phyloP scores from a whole-genome alignment of 2,888 invertebrate species.

The Erebia epiphron region DNA sequence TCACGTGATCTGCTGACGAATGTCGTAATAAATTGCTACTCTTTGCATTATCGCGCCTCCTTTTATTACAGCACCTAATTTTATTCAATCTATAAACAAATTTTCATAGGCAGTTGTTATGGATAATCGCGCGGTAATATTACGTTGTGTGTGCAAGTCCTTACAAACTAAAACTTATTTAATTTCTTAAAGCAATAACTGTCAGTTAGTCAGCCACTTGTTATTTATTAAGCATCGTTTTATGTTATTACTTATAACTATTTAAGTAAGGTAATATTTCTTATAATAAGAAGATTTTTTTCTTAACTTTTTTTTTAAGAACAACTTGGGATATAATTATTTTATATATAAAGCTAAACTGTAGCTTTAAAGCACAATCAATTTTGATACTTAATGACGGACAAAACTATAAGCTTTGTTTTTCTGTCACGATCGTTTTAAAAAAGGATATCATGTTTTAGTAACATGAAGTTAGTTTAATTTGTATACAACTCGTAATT shows the following conservation, averaged over 20 bases:
- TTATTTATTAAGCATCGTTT: constrained; percentile 2
- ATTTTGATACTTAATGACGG: too few species aligned
- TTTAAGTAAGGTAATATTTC: constrained; percentile 4
- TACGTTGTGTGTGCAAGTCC: neutral
- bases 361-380: too few species aligned
- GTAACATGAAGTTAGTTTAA: too few species aligned
- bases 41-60: too few species aligned
- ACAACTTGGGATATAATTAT: neutral
- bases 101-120: neutral
- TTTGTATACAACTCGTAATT: too few species aligned
- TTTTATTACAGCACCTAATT: too few species aligned
- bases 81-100: too few species aligned
- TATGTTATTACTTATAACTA: constrained; percentile 15
- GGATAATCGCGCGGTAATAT: neutral
- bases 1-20: too few species aligned
- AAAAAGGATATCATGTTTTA: too few species aligned
- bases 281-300: constrained; percentile 16
- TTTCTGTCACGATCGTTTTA: too few species aligned
- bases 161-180: neutral
- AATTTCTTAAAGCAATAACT: constrained; percentile 23
- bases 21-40: too few species aligned
- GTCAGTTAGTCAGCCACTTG: constrained; percentile 10
- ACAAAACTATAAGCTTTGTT: too few species aligned
- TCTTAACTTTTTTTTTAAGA: neutral
- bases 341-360: neutral